These are phyloP conservation scores for Chaetodon trifascialis DNA, from an alignment of 2,113 vertebrate species.

Conservation along the genomic window DNA sequence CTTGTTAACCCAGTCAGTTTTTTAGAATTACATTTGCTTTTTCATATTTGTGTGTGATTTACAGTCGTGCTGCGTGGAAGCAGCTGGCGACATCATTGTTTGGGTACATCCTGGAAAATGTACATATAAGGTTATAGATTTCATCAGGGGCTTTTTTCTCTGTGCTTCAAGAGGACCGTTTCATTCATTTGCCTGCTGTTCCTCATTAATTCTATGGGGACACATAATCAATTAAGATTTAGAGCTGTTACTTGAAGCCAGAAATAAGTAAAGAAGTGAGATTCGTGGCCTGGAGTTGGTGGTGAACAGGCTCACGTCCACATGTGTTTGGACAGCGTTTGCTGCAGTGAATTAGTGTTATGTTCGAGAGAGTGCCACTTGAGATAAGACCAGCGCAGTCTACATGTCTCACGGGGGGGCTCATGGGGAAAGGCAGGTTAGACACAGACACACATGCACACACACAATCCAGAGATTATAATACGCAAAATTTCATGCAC, in stretches of 20 bases:
- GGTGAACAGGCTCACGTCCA: background rate
- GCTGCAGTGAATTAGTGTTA: constrained; percentile 49
- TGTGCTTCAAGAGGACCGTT: constrained; percentile 8
- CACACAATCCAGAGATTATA: background rate
- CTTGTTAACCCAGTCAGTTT: background rate
- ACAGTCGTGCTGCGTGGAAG: background rate
- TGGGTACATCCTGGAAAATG: background rate
- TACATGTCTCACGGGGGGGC: constrained; percentile 14
- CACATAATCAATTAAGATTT: constrained; percentile 50
- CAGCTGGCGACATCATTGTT: background rate
- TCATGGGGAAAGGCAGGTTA: constrained; percentile 8
- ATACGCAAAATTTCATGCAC: background rate
- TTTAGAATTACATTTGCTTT: background rate
- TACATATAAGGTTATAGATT: background rate
- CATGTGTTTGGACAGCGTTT: constrained; percentile 47
- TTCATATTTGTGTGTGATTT: background rate
- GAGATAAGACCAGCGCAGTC: constrained; percentile 27
- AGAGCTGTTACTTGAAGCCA: constrained; percentile 16
- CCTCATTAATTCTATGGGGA: constrained; percentile 26
- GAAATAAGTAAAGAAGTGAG: constrained; percentile 5
- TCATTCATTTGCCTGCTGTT: constrained; percentile 48
- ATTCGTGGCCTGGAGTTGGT: constrained; percentile 7
- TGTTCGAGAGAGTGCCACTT: constrained; percentile 22
- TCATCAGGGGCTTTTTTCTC: background rate
- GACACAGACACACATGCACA: background rate